Conservation (phyloP, 1,140 invertebrate genomes). For the Drosophila elegans region DNA sequence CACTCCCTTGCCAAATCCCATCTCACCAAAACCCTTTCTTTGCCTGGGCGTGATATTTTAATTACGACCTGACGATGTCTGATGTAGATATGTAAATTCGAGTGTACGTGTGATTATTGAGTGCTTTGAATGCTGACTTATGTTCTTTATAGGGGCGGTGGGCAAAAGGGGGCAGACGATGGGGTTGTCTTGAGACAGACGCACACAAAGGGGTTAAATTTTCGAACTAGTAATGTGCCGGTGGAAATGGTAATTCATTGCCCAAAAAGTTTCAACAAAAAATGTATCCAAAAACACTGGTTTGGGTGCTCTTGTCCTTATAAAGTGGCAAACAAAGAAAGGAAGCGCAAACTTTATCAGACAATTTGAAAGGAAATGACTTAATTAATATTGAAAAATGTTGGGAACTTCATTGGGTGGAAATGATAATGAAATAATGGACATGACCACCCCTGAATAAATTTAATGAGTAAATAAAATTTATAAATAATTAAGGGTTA, state of each 20-base stretch:
- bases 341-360: conserved; percentile 41
- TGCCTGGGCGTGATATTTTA: conserved; percentile 80
- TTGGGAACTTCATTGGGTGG: conserved; percentile 12
- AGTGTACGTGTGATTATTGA: conserved; percentile 58
- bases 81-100: conserved; percentile 56
- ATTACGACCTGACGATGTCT: conserved; percentile 61
- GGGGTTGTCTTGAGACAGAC: conserved; percentile 1
- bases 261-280: conserved; percentile 28
- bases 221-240: conserved; percentile 41
- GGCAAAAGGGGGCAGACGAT: no score
- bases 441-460: conserved; percentile 14
- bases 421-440: conserved; percentile 7
- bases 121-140: conserved; percentile 69
- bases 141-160: neutral
- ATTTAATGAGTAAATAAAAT: neutral
- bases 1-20: neutral
- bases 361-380: conserved; percentile 29
- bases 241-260: conserved; percentile 33
- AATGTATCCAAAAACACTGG: neutral
- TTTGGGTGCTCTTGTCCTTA: conserved; percentile 17
- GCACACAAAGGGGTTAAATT: conserved; percentile 38
- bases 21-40: conserved; percentile 43
- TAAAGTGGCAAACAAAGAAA: conserved; percentile 31
- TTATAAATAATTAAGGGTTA: neutral
- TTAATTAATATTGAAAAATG: conserved; percentile 49